These are phyloP conservation scores for Eulemur albifrons DNA, from an alignment of 2,797 vertebrate genomes.

Conservation along the genomic window DNA sequence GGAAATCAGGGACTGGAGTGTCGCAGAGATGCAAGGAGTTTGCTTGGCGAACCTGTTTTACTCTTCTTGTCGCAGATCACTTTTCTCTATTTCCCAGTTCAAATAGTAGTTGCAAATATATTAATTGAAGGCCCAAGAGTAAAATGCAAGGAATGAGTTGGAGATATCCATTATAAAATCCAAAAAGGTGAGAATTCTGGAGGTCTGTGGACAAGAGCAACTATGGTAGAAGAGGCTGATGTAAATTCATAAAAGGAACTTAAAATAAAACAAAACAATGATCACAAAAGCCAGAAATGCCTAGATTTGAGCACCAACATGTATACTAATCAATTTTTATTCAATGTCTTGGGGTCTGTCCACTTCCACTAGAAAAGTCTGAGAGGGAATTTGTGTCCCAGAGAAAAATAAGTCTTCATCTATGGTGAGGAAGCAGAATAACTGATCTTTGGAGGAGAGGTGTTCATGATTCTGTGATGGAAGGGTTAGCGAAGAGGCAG, in stretches of 20 bases:
- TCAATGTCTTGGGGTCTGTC: background rate
- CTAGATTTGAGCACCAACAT: background rate
- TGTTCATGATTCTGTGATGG: background rate
- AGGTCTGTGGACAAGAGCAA: background rate
- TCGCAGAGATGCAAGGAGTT: background rate
- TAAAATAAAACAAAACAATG: background rate
- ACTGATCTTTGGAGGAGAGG: background rate
- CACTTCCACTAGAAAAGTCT: background rate
- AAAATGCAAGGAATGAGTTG: background rate
- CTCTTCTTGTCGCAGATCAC: background rate
- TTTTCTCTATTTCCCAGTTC: background rate
- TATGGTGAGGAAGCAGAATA: background rate
- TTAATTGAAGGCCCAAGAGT: background rate
- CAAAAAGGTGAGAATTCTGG: background rate
- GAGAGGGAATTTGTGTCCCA: background rate
- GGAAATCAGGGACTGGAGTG: rapidly evolving
- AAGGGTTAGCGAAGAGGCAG: background rate
- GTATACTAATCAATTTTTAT: background rate
- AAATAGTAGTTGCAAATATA: background rate
- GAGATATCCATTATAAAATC: background rate
- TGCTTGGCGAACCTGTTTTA: background rate
- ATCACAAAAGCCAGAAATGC: background rate
- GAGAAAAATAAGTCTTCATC: background rate
- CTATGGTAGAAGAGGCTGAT: background rate
- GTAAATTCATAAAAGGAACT: background rate